A percentile compares a stretch with the other conserved stretches of the same genome.
phyloP scores from a whole-genome alignment of 2,797 vertebrate genomes.

The Rhynchonycteris naso region DNA sequence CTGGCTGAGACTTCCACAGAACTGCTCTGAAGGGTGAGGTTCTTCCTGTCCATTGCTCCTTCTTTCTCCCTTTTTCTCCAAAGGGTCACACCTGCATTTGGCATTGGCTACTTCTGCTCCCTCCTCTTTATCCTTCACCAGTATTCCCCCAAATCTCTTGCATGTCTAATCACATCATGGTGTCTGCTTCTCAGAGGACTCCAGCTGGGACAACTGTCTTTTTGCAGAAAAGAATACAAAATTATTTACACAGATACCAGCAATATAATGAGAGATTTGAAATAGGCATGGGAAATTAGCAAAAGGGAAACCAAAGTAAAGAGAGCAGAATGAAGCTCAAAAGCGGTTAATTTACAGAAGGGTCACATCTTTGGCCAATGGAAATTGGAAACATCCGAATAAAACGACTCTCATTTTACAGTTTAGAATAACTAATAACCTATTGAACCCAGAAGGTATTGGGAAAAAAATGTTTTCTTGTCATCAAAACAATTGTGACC shows the following conservation, averaged over 20 bases:
- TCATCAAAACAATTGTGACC: neutral
- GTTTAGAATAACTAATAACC: slow-evolving; percentile 21
- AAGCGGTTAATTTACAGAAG: neutral
- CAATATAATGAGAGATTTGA: neutral
- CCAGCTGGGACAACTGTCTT: neutral
- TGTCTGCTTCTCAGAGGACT: neutral
- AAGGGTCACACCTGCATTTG: neutral
- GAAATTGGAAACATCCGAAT: neutral
- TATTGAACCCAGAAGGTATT: neutral
- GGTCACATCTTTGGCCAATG: neutral
- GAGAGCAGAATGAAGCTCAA: neutral
- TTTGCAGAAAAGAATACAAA: neutral
- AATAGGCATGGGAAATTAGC: neutral
- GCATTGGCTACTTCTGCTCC: neutral
- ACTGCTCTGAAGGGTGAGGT: neutral
- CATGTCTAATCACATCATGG: neutral
- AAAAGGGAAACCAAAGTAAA: slow-evolving; percentile 32
- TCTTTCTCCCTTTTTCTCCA: neutral
- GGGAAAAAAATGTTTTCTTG: slow-evolving; percentile 22
- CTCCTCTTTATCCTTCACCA: neutral
- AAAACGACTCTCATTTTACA: neutral
- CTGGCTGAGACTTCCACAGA: neutral
- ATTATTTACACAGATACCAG: neutral
- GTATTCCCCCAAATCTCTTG: neutral
- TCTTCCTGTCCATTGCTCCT: neutral